Percentiles rank a stretch among this genome's conserved stretches.
These are phyloP conservation scores for Clivina fossor DNA, from an alignment of 2,888 invertebrate species.

Conservation along the genomic window DNA sequence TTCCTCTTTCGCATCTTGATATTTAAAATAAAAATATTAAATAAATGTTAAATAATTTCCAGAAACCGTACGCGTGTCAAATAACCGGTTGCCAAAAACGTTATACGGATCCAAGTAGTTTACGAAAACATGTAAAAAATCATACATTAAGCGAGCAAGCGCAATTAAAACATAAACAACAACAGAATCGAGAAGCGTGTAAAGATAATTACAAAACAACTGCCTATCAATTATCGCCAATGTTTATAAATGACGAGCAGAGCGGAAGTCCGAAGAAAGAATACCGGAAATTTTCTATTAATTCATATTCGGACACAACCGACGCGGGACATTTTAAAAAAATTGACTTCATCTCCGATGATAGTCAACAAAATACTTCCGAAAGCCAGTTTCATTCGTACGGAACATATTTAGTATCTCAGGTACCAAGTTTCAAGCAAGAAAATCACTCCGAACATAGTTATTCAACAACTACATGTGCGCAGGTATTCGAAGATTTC, in stretches of 20 bases:
- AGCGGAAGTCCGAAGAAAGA: slow-evolving; percentile 1
- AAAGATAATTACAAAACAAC: not conserved
- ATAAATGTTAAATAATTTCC: slow-evolving; percentile 45
- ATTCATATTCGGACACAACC: not conserved
- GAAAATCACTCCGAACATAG: slow-evolving; percentile 8
- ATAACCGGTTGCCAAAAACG: slow-evolving; percentile 84
- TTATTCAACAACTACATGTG: slow-evolving; percentile 17
- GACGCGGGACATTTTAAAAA: slow-evolving; percentile 15
- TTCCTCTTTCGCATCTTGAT: not conserved
- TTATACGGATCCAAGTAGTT: slow-evolving; percentile 92
- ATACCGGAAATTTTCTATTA: slow-evolving; percentile 12
- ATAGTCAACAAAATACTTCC: not conserved
- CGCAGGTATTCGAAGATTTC: slow-evolving; percentile 21
- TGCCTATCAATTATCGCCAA: not conserved
- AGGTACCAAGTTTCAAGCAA: slow-evolving; percentile 4
- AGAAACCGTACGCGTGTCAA: slow-evolving; percentile 94
- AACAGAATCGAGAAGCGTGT: slow-evolving; percentile 3
- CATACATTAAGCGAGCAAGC: slow-evolving; percentile 57
- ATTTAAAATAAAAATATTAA: not conserved
- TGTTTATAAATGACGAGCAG: not conserved
- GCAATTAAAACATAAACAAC: slow-evolving; percentile 45
- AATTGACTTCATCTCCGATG: slow-evolving; percentile 3
- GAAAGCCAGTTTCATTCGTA: not conserved
- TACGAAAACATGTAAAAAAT: slow-evolving; percentile 90
- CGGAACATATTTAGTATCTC: not conserved